Evolutionary conservation across 1,140 invertebrate genomes (phyloP).

Genomic region (Trinorchestia longiramus): DNA sequence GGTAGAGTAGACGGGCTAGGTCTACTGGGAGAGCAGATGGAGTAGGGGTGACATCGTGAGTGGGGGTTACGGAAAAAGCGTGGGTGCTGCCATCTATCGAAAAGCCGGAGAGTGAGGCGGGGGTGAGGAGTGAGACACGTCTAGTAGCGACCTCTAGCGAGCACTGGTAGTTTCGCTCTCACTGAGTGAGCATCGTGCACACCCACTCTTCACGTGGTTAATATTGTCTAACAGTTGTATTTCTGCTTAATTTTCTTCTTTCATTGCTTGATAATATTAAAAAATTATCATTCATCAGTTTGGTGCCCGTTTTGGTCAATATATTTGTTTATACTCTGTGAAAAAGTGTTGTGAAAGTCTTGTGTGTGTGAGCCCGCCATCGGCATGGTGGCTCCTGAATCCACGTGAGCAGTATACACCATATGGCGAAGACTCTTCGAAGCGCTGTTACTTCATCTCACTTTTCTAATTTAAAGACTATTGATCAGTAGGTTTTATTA

Average conservation of each 20-base stretch:
- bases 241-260: not conserved
- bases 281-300: not conserved
- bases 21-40: not conserved
- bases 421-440: slow-evolving; percentile 21
- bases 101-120: slow-evolving; percentile 31
- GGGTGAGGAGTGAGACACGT: slow-evolving; percentile 22
- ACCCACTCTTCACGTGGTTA: not conserved
- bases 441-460: not conserved
- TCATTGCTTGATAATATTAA: not conserved
- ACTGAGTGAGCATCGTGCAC: slow-evolving; percentile 24
- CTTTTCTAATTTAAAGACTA: not conserved
- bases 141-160: slow-evolving; percentile 38
- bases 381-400: slow-evolving; percentile 9
- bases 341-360: not conserved
- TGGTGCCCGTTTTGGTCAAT: not conserved
- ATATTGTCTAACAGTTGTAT: not conserved
- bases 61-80: not conserved
- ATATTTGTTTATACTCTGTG: not conserved
- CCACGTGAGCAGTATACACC: slow-evolving; percentile 47
- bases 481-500: not conserved
- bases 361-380: not conserved
- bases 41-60: not conserved
- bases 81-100: slow-evolving; percentile 33
- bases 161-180: slow-evolving; percentile 11
- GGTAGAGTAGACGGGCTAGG: too few species aligned